A percentile compares a stretch with the other conserved stretches of the same genome.
phyloP scores from a whole-genome alignment of 2,888 invertebrate genomes.

The Melanostoma scalare region DNA sequence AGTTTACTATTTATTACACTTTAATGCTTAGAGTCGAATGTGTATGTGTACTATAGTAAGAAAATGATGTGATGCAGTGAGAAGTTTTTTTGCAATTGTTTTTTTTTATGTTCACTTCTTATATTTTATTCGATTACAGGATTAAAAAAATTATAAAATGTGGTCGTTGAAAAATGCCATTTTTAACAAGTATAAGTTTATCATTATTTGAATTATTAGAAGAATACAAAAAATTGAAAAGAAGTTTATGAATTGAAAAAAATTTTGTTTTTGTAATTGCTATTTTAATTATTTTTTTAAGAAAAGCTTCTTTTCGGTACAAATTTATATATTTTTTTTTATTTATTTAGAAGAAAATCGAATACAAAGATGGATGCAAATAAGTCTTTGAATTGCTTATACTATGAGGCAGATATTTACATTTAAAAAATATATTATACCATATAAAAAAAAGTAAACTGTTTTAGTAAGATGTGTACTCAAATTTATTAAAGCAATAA shows the following conservation, averaged over 20 bases:
- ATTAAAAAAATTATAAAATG: background rate
- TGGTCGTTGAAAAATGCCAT: background rate
- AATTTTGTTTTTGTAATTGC: background rate
- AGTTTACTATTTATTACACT: conserved; percentile 25
- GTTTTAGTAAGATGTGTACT: conserved; percentile 61
- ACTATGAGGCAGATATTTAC: conserved; percentile 34
- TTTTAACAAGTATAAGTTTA: background rate
- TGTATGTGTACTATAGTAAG: conserved; percentile 46
- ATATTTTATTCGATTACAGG: conserved; percentile 6
- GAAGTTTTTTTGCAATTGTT: conserved; percentile 12
- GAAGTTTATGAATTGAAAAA: background rate
- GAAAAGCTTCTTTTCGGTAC: conserved; percentile 41
- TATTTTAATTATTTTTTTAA: conserved; percentile 17
- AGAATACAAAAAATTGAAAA: background rate
- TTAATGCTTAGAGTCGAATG: conserved; percentile 27
- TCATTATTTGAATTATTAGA: background rate
- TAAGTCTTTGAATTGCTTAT: conserved; percentile 20
- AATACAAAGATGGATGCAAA: conserved; percentile 20
- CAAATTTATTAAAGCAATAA: conserved; percentile 69
- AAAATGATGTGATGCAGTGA: conserved; percentile 36
- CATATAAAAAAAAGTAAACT: conserved; percentile 21
- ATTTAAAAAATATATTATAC: conserved; percentile 8
- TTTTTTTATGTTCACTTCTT: background rate
- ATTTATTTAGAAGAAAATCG: conserved; percentile 38
- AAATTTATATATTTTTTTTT: conserved; percentile 33